phyloP scores from a whole-genome alignment of 2,888 invertebrate species.

The Drosophila buzzatii region DNA sequence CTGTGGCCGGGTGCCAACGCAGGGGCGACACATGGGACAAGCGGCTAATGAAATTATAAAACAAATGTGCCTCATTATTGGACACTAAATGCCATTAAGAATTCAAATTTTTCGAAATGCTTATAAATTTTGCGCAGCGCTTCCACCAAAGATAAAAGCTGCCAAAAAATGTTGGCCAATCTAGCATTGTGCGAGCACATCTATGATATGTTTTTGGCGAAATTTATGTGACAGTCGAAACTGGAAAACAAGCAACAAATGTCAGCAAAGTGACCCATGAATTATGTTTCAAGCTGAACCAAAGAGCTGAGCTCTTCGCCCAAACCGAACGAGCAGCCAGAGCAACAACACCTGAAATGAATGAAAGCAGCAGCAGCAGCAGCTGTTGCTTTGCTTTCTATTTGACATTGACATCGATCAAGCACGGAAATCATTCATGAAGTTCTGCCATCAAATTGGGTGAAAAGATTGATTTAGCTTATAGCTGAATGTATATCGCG shows the following conservation, averaged over 20 bases:
- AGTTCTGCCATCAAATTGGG: not conserved
- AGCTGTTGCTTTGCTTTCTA: conserved; percentile 15
- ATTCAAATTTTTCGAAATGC: conserved; percentile 70
- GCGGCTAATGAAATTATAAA: conserved; percentile 79
- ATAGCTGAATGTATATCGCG: not conserved
- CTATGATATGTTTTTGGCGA: conserved; percentile 52
- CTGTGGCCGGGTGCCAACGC: conserved; percentile 1
- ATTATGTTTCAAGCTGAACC: conserved; percentile 49
- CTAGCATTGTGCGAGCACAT: conserved; percentile 34
- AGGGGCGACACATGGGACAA: conserved; percentile 42
- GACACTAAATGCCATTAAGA: conserved; percentile 79
- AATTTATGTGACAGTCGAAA: conserved; percentile 78
- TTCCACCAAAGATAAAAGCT: conserved; percentile 22
- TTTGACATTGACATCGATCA: not conserved
- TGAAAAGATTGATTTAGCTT: not conserved
- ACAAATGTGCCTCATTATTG: conserved; percentile 80
- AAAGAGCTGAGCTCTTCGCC: conserved; percentile 17
- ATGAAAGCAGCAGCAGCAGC: conserved; percentile 23
- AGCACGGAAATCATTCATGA: not conserved
- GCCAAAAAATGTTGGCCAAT: conserved; percentile 47
- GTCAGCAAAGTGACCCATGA: conserved; percentile 72
- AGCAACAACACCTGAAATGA: conserved; percentile 10
- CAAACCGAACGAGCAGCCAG: not conserved
- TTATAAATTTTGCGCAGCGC: conserved; percentile 53
- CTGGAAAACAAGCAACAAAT: conserved; percentile 76